These are phyloP conservation scores for Pachliopta kotzebuea DNA, from an alignment of 2,888 invertebrate species.

Conservation along the genomic window DNA sequence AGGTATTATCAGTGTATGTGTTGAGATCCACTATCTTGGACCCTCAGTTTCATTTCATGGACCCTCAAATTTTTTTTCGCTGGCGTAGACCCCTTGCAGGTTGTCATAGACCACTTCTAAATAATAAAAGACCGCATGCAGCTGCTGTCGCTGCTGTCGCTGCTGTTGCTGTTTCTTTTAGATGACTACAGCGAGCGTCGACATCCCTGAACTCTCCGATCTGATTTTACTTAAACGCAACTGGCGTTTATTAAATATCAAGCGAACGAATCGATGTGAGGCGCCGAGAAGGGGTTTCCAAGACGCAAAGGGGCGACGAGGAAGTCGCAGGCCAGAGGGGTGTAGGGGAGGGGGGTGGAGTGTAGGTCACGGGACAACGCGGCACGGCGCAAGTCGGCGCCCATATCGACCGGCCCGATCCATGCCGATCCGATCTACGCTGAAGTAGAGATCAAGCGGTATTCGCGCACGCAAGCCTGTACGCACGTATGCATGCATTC, in stretches of 20 bases:
- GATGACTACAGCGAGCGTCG: too few relatives aligned
- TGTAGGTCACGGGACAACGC: constrained; percentile 46
- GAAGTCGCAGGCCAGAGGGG: constrained; percentile 44
- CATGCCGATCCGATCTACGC: constrained; percentile 67
- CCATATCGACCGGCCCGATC: constrained; percentile 75
- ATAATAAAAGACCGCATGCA: too few relatives aligned
- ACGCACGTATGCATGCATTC: too few relatives aligned
- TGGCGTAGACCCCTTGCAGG: too few relatives aligned
- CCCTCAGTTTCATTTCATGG: too few relatives aligned
- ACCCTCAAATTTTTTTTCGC: too few relatives aligned
- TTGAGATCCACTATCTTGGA: too few relatives aligned
- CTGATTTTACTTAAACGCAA: constrained; percentile 37
- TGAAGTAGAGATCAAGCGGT: constrained; percentile 64
- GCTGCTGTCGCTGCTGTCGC: too few relatives aligned
- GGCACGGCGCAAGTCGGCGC: constrained; percentile 72
- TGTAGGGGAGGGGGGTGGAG: constrained; percentile 44
- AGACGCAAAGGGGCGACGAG: constrained; percentile 52
- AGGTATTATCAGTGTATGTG: too few relatives aligned
- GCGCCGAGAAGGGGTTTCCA: constrained; percentile 44
- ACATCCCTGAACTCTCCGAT: not conserved
- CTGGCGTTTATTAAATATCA: constrained; percentile 55
- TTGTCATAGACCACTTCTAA: too few relatives aligned
- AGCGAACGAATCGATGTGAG: constrained; percentile 68
- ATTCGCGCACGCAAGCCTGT: too few relatives aligned
- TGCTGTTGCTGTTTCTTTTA: too few relatives aligned